Evolutionary conservation across 2,888 invertebrate species (phyloP).

Genomic region (Branchipolynoe longqiensis): DNA sequence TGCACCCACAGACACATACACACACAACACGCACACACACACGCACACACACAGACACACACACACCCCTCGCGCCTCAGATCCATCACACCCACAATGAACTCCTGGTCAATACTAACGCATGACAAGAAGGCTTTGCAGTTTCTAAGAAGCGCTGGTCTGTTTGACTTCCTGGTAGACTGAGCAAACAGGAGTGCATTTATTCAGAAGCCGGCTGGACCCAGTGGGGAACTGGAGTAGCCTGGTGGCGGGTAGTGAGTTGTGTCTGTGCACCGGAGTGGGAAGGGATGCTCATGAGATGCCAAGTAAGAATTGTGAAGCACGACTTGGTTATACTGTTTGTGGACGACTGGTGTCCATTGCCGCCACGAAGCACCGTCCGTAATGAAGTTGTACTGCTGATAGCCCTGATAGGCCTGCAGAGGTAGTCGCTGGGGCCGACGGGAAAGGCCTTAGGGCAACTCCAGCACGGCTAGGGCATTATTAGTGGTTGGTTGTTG

Average conservation of each 20-base stretch:
- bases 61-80: too few species aligned
- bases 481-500: too few species aligned
- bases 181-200: slow-evolving; percentile 34
- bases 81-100: too few species aligned
- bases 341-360: background rate
- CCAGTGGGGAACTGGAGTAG: background rate
- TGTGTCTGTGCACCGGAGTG: background rate
- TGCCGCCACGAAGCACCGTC: background rate
- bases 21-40: too few species aligned
- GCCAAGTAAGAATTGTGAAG: slow-evolving; percentile 1
- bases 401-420: background rate
- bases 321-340: slow-evolving; percentile 44
- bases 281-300: background rate
- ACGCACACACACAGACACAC: too few species aligned
- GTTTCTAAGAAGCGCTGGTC: background rate
- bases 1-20: too few species aligned
- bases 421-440: too few species aligned
- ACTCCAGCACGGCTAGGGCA: too few species aligned
- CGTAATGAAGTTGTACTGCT: background rate
- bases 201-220: background rate
- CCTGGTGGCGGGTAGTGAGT: background rate
- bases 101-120: too few species aligned
- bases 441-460: too few species aligned
- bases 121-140: background rate
- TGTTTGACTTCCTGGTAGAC: slow-evolving; percentile 25